Percentiles rank a stretch among this genome's conserved stretches.
Evolutionary conservation across 2,888 invertebrate species (phyloP).

Genomic region (Mythimna ferrago): DNA sequence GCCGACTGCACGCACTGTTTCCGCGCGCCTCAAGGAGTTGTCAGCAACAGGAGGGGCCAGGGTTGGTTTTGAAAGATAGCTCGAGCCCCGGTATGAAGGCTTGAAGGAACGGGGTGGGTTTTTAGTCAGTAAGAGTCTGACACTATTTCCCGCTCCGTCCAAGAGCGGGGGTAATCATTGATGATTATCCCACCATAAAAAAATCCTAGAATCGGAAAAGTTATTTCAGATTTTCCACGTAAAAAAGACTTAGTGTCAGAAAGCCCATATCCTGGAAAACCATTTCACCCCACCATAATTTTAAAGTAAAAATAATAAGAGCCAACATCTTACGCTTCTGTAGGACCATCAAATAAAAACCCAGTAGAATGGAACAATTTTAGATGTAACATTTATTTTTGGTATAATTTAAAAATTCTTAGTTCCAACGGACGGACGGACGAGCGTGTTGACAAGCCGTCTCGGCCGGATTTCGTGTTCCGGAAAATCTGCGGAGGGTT

Average conservation of each 20-base stretch:
- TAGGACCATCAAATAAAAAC: conserved; percentile 36
- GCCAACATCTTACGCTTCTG: not conserved
- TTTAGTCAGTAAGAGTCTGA: no score
- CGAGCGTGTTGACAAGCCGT: conserved; percentile 66
- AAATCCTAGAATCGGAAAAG: no score
- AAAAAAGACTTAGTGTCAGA: not conserved
- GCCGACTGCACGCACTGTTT: no score
- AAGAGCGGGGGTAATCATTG: no score
- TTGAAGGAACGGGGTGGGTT: no score
- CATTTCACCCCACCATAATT: conserved; percentile 4
- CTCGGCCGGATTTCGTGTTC: conserved; percentile 64
- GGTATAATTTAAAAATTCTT: conserved; percentile 66
- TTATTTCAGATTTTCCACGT: no score
- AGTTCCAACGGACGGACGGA: conserved; percentile 55
- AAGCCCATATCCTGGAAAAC: conserved; percentile 12
- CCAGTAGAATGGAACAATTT: conserved; percentile 51
- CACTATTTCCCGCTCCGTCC: no score
- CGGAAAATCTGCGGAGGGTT: conserved; percentile 60
- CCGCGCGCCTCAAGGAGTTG: no score
- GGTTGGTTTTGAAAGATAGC: no score
- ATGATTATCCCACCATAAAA: no score
- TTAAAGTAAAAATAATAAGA: conserved; percentile 18
- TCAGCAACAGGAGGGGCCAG: no score
- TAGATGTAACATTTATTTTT: conserved; percentile 60
- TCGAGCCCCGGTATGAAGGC: no score